These are phyloP conservation scores for Petrocephalus schoutedeni DNA, from an alignment of 2,797 vertebrate species.

Conservation along the genomic window DNA sequence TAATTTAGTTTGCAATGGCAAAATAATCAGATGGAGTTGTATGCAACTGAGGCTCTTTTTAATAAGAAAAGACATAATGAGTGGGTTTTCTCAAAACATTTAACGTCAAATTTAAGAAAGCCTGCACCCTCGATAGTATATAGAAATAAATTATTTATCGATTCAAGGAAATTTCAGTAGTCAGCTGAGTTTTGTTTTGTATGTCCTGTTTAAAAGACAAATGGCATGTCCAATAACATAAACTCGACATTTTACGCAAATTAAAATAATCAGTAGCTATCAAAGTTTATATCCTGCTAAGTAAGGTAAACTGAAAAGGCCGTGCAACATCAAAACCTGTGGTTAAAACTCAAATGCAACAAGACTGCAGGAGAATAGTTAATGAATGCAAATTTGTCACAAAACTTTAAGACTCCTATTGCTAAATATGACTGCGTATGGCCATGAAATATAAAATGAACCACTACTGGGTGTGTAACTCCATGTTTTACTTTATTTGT, in stretches of 20 bases:
- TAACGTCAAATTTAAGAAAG: background rate
- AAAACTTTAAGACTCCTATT: background rate
- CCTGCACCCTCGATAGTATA: background rate
- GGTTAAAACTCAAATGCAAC: background rate
- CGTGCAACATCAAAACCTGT: background rate
- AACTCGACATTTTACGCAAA: background rate
- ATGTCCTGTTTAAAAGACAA: background rate
- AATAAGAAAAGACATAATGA: background rate
- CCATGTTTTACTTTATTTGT: background rate
- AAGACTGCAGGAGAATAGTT: background rate
- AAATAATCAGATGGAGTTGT: background rate
- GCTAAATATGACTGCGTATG: background rate
- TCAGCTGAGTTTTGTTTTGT: background rate
- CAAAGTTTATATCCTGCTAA: background rate
- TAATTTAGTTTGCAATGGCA: background rate
- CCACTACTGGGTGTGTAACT: background rate
- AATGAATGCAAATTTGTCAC: background rate
- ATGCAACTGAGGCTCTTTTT: background rate
- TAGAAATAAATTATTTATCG: background rate
- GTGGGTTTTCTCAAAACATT: background rate
- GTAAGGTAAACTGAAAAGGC: background rate
- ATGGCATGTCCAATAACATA: background rate
- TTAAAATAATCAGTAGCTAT: background rate
- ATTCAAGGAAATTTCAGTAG: background rate
- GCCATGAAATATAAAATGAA: background rate